phyloP scores from a whole-genome alignment of 1,140 invertebrate species.

The Eulimnadia texana region DNA sequence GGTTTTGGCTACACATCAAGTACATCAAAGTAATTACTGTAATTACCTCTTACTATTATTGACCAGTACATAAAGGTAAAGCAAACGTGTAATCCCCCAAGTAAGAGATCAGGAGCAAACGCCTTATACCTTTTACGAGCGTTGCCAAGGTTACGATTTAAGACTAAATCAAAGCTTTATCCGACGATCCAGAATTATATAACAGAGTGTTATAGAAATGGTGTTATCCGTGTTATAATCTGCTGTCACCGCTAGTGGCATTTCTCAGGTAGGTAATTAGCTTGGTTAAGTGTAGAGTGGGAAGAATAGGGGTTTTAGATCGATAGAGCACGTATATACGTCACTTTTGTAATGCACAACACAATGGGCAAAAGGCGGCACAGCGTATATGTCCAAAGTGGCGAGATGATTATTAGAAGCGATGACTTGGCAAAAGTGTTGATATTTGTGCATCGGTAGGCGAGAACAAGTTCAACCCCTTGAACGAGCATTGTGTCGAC shows the following conservation, averaged over 20 bases:
- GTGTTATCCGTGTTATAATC: no score
- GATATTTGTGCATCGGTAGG: not conserved
- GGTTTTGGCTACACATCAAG: not conserved
- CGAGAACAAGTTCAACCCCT: not conserved
- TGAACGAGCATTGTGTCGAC: not conserved
- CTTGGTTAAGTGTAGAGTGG: not conserved
- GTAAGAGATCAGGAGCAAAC: no score
- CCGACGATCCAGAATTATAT: no score
- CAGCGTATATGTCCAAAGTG: not conserved
- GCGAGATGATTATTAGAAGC: not conserved
- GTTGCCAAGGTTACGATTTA: no score
- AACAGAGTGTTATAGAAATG: no score
- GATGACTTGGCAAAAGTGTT: not conserved
- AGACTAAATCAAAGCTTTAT: no score
- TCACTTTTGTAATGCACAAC: not conserved
- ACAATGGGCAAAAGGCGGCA: not conserved
- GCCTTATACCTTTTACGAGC: no score
- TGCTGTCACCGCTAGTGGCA: no score
- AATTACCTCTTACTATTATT: not conserved
- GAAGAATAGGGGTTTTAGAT: not conserved
- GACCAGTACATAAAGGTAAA: not conserved
- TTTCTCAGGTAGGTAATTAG: no score
- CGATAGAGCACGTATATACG: not conserved
- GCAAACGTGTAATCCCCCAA: no score
- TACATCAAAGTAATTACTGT: not conserved